Base-by-base conservation (phyloP, 2,797 vertebrate genomes). In the Emys orbicularis region DNA sequence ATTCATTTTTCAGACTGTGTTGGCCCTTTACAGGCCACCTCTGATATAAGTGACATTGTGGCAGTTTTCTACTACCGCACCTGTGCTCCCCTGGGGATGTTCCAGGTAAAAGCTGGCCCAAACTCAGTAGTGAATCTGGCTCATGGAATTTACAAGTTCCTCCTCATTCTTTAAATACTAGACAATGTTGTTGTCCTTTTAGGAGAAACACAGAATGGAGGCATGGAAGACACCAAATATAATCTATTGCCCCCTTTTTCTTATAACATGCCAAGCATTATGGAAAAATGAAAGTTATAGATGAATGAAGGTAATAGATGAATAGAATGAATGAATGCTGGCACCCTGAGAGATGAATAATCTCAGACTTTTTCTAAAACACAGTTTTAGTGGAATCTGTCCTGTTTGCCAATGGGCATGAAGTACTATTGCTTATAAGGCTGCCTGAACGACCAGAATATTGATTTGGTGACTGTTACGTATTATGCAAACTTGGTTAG, bases 141-240 rank as follows among this genome's bases (percentile, higher is more conserved):
- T 84, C 93, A 86, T 83, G 92, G 90, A 91, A 89, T 92, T 72
- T 81, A 0, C 8, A 79, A 25, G 37, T 34, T 89, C 56, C 19
- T 74, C 41, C 74, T 94, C 83, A 61, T 95, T 79, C 79, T 85
- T 96, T 90, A 92, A 79, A 44, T 83, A 87, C 87, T 50, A 87
- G 13, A 72, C 53, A 88, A 37, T 2, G 13, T 19, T 61, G 10
- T 41, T 47, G 84, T 89, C 88, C 87, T 84, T 57, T 52, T 21
- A 49, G 56, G 25, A 95, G 86, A 90, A 85, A 89, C 21, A 72
- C 37, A 74, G 6, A 65, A 34, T 8, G 31, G 13, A n/a, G 21
- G 37, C 68, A 21, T 37, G 90, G 57, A 88, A 59, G 0, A 56
- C 61, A 44, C 79, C 18, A 88, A 92, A 88, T 6, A 23, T 5